Conservation (phyloP, 1,140 invertebrate genomes). For the Neodiprion virginianus region DNA sequence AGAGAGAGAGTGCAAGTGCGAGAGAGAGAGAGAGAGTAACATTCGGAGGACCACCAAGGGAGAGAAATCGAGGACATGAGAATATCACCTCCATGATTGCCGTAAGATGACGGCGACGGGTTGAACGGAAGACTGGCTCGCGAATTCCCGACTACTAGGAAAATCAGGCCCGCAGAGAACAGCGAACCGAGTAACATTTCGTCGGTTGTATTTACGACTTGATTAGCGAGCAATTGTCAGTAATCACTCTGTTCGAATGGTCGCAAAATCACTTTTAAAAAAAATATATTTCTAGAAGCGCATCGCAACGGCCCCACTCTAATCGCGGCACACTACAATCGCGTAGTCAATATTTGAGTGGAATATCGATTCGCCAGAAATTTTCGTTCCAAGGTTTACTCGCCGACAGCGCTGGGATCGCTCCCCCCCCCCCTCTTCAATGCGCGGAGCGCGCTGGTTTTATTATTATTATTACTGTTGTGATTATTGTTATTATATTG, state of each 20-base stretch:
- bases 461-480: no score
- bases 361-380: conserved; percentile 57
- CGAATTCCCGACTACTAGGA: conserved; percentile 47
- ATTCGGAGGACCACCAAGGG: not conserved
- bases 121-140: conserved; percentile 45
- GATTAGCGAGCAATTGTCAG: not conserved
- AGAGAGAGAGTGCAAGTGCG: not conserved
- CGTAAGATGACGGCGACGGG: conserved; percentile 52
- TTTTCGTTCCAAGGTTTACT: conserved; percentile 16
- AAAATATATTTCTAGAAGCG: conserved; percentile 33
- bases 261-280: not conserved
- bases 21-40: not conserved
- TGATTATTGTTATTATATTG: no score
- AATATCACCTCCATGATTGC: conserved; percentile 59
- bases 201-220: not conserved
- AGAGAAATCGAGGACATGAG: conserved; percentile 23
- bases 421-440: not conserved
- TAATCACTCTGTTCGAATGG: not conserved
- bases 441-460: not conserved
- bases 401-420: not conserved
- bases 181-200: conserved; percentile 11
- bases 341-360: conserved; percentile 59
- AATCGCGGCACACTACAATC: conserved; percentile 49
- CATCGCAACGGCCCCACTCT: conserved; percentile 38
- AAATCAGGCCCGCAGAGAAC: conserved; percentile 42